Evolutionary conservation across 35 echinoderm and acorn worm genomes (phyloP).

Genomic region (Heliocidaris erythrogramma): DNA sequence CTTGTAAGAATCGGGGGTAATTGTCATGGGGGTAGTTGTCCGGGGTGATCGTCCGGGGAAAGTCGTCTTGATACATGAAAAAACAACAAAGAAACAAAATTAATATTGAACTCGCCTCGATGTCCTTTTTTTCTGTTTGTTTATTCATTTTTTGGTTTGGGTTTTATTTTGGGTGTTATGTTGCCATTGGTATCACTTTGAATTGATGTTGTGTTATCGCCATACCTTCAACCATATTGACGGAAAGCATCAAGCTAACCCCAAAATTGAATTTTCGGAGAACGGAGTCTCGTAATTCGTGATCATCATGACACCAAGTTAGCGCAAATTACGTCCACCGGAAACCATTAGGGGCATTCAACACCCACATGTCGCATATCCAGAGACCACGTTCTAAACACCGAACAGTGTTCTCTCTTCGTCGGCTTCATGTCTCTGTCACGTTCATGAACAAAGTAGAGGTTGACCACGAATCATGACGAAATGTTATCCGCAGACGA

Average conservation of each 20-base stretch:
- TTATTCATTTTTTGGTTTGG: too few species aligned
- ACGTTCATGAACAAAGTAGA: neutral
- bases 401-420: neutral
- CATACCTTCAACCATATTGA: neutral
- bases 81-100: too few species aligned
- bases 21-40: too few species aligned
- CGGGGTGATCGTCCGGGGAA: too few species aligned
- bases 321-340: neutral
- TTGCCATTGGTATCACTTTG: too few species aligned
- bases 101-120: too few species aligned
- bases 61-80: too few species aligned
- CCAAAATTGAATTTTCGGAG: neutral
- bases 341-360: neutral
- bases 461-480: neutral
- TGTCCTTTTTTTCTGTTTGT: too few species aligned
- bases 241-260: neutral
- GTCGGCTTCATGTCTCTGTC: neutral
- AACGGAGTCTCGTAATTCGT: neutral
- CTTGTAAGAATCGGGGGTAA: too few species aligned
- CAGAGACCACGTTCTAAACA: neutral
- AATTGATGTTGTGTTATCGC: too few species aligned
- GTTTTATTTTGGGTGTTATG: too few species aligned
- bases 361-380: neutral
- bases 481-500: neutral
- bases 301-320: neutral